phyloP scores from a whole-genome alignment of 2,888 invertebrate genomes.

The Polydrusus pterygomalis region DNA sequence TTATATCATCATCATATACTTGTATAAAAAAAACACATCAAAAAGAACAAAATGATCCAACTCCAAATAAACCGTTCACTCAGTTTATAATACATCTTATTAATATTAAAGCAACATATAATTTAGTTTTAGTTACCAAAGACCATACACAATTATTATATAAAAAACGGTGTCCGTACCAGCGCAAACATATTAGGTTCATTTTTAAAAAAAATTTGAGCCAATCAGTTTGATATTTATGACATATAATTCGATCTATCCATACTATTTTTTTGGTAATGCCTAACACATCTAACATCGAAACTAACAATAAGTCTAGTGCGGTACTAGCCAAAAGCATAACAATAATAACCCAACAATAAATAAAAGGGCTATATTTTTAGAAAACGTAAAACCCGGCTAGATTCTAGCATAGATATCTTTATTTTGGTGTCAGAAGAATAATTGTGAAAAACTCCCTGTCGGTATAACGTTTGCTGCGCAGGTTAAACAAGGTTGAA shows the following conservation, averaged over 20 bases:
- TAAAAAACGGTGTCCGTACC: conserved; percentile 66
- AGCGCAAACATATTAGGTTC: conserved; percentile 52
- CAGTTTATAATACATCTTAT: conserved; percentile 3
- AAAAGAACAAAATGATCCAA: too few relatives aligned
- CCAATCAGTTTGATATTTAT: conserved; percentile 44
- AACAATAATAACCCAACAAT: too few relatives aligned
- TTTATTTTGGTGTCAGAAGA: too few relatives aligned
- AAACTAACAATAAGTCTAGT: conserved; percentile 5
- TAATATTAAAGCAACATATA: conserved; percentile 37
- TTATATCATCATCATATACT: too few relatives aligned
- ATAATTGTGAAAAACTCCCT: too few relatives aligned
- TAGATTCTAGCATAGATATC: too few relatives aligned
- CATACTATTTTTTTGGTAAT: conserved; percentile 1
- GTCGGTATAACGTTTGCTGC: too few relatives aligned
- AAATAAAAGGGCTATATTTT: too few relatives aligned
- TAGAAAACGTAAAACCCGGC: too few relatives aligned
- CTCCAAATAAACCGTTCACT: not conserved
- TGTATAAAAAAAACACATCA: too few relatives aligned
- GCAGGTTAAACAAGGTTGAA: too few relatives aligned
- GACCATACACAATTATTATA: conserved; percentile 58
- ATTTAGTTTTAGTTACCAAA: conserved; percentile 47
- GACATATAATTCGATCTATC: conserved; percentile 4
- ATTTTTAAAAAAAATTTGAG: conserved; percentile 46
- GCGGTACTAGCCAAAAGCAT: conserved; percentile 11
- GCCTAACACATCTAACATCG: conserved; percentile 23